Base-by-base conservation (phyloP, 2,113 vertebrate species). In the Taurulus bubalis region DNA sequence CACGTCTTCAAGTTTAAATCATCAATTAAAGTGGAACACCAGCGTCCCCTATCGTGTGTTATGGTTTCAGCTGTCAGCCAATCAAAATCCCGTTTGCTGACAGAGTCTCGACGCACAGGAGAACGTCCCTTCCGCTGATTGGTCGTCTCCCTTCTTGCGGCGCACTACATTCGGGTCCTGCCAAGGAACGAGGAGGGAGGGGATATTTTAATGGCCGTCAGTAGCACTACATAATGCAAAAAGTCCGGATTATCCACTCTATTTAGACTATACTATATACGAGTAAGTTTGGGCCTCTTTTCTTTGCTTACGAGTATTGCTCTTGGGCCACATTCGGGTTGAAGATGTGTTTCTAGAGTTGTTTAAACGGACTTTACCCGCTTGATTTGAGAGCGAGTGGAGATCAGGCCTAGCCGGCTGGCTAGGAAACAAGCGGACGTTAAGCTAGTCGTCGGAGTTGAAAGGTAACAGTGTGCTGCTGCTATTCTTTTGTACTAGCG, bases 171-270 rank as follows among this genome's bases (percentile, higher is more conserved):
- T 36, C 60, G 56, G 72, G 26, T 87, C 74, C 85, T 83, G 77
- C 77, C 87, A 87, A 67, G 34, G 85, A 85, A 58, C 85, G 88
- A 87, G 85, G 92, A 93, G 94, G 94, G 93, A 94, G 94, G 93
- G 92, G 93, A 87, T 81, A 88, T 90, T 90, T 92, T 93, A 94
- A 95, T 95, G 94, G 94, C 91, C 91, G 94, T 71, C 93, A 90
- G 77, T 76, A 67, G 77, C 87, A 83, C 85, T 88, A 77, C 75
- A 79, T 78, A 85, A 87, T 82, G 81, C 89, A 82, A 90, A 92
- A 93, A 89, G 88, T 92, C 79, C 70, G 77, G 77, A 92, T 91
- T 92, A 91, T 87, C 56, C 11, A 14, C 64, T 53, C 28, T 71
- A 75, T 85, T 84, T 85, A 80, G 62, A 78, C 34, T 60, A 0